Evolutionary conservation across 2,888 invertebrate genomes (phyloP), one percentile per base, ranked within the genome.

Genomic region (Agonopterix heracliana): DNA sequence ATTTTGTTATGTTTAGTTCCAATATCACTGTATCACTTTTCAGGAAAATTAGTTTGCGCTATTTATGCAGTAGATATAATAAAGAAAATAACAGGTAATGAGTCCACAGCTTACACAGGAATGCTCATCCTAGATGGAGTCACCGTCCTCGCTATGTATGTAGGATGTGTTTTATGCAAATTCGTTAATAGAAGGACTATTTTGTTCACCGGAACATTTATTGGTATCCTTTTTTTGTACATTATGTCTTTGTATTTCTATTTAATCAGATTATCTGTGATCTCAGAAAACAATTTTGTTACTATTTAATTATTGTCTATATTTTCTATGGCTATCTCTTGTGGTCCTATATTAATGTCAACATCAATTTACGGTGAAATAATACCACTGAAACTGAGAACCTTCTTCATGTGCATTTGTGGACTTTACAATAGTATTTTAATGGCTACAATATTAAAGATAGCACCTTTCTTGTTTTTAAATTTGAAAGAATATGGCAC

Each of bases 81-180:
- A 8, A 60, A 54, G 17, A 53, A 53, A 17, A 56, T 63, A 8
- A 56, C 56, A 2, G 46, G 34, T 9, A 53, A 43, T 12, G 58
- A 61, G 48, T 44, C 48, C 3, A 44, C 50, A 12, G 59, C 61
- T n/a, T 63, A 60, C 34, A 45, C 34, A 7, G 55, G 51, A 9
- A 63, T 63, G 61, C 45, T 63, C 10, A 42, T 58, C 5, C 48
- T 63, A 13, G 63, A 63, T 36, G 58, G 58, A 9, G 41, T 61
- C 1, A 56, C 57, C 8, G 50, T 63, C 3, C 11, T 52, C 8
- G 52, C 54, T 7, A 49, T 52, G 46, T 57, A 56, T 41, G 17
- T 51, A 1, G 60, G 56, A 0, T 49, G 54, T 44, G 45, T 42
- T 7, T 45, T 59, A 11, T 51, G 52, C 1, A 57, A 49, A 40